These are phyloP conservation scores for Troides helena DNA, from an alignment of 2,888 invertebrate genomes.

Conservation along the genomic window DNA sequence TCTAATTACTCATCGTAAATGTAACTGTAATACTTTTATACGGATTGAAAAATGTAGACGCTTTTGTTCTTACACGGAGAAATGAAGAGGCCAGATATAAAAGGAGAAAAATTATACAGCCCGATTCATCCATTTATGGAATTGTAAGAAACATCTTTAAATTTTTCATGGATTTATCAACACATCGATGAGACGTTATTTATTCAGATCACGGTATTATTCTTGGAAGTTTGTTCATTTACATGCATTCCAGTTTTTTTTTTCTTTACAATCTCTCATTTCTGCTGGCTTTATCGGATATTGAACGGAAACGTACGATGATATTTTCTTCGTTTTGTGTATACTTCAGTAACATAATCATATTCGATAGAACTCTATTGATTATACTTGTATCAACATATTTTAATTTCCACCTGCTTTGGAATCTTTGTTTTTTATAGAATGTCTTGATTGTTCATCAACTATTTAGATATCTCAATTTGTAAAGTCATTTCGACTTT, in stretches of 20 bases:
- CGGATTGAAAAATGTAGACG: conserved; percentile 35
- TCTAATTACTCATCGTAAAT: conserved; percentile 15
- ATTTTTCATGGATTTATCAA: conserved; percentile 72
- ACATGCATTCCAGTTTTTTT: conserved; percentile 61
- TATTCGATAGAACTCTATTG: conserved; percentile 31
- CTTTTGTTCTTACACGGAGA: conserved; percentile 30
- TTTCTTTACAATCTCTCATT: conserved; percentile 61
- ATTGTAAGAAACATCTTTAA: conserved; percentile 63
- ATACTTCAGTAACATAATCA: conserved; percentile 35
- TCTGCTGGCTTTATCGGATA: conserved; percentile 57
- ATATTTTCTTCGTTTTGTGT: conserved; percentile 43
- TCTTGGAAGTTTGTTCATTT: conserved; percentile 70
- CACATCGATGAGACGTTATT: conserved; percentile 70
- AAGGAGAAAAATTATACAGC: conserved; percentile 58
- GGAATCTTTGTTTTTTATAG: conserved; percentile 8
- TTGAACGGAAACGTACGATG: conserved; percentile 53
- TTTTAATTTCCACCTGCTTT: conserved; percentile 14
- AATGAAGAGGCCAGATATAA: conserved; percentile 42
- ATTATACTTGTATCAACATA: conserved; percentile 12
- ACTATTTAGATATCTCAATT: conserved; percentile 30
- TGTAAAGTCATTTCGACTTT: conserved; percentile 37
- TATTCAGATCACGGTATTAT: conserved; percentile 72
- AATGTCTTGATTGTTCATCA: conserved; percentile 21
- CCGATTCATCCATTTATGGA: conserved; percentile 52
- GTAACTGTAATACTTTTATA: conserved; percentile 21